These are phyloP conservation scores for Ptychadena robeensis DNA, from an alignment of 2,797 vertebrate species.

Conservation along the genomic window DNA sequence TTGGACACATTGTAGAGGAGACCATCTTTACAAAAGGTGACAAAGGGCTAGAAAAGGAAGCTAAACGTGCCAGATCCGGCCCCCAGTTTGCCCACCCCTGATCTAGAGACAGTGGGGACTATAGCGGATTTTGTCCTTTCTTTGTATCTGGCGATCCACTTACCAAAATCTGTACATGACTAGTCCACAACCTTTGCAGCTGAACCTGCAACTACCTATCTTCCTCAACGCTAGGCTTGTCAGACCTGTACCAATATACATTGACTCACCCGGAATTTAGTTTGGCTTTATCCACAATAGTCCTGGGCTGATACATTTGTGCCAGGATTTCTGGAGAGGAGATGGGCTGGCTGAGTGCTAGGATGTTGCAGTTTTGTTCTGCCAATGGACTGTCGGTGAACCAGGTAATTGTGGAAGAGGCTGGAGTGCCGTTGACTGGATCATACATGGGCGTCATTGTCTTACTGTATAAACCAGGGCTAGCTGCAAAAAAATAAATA, in stretches of 20 bases:
- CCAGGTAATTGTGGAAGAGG: slow-evolving; percentile 87
- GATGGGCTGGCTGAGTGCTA: slow-evolving; percentile 79
- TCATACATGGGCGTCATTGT: slow-evolving; percentile 92
- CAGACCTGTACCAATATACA: neutral
- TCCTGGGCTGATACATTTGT: slow-evolving; percentile 87
- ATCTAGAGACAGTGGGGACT: too few species aligned
- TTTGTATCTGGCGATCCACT: too few species aligned
- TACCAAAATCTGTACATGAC: too few species aligned
- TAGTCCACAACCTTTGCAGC: too few species aligned
- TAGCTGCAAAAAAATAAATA: slow-evolving; percentile 70
- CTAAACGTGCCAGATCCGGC: too few species aligned
- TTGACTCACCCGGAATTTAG: slow-evolving; percentile 85
- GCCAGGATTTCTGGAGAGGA: slow-evolving; percentile 80
- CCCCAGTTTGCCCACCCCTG: too few species aligned
- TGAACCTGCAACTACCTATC: too few species aligned
- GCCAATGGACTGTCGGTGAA: slow-evolving; percentile 86
- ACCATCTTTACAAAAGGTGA: too few species aligned
- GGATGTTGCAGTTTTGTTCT: slow-evolving; percentile 74
- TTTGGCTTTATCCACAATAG: slow-evolving; percentile 87
- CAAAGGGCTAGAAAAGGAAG: too few species aligned
- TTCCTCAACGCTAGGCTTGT: too few species aligned
- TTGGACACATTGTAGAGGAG: too few species aligned
- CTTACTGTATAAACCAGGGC: slow-evolving; percentile 87
- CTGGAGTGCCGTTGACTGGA: slow-evolving; percentile 86
- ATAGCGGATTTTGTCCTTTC: too few species aligned